Percentiles rank a stretch among this genome's conserved stretches.
phyloP scores from a whole-genome alignment of 1,140 invertebrate genomes.

The Achroia grisella region DNA sequence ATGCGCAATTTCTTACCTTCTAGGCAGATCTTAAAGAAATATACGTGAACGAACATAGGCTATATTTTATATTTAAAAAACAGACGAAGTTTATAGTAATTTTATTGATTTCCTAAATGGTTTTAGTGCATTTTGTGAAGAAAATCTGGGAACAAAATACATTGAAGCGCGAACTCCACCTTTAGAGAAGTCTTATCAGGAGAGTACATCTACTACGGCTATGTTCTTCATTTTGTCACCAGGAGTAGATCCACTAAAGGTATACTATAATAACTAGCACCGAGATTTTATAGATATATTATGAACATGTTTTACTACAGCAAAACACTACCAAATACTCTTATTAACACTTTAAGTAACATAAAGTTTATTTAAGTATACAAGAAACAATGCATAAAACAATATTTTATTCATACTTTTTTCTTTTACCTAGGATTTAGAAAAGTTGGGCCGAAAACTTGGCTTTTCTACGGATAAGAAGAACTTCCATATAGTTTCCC shows the following conservation, averaged over 20 bases:
- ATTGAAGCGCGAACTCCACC: constrained; percentile 84
- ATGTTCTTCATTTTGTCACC: constrained; percentile 97
- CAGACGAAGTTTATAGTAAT: constrained; percentile 1
- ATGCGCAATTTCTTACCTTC: no score
- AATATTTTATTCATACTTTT: no score
- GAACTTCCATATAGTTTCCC: constrained; percentile 94
- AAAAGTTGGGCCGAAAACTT: constrained; percentile 74
- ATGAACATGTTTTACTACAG: no score
- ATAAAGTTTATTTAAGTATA: no score
- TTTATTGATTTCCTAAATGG: constrained; percentile 56
- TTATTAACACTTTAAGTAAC: no score
- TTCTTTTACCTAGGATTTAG: constrained; percentile 42
- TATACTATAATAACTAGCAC: constrained; percentile 5
- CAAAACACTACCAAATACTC: no score
- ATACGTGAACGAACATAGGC: no score
- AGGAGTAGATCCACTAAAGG: constrained; percentile 93
- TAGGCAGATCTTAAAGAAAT: no score
- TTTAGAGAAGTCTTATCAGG: constrained; percentile 90
- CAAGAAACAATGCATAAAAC: no score
- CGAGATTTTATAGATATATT: not conserved
- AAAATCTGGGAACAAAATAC: constrained; percentile 90
- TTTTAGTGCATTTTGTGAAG: constrained; percentile 79
- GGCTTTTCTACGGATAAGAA: constrained; percentile 87
- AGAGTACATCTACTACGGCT: constrained; percentile 88
- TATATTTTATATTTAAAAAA: no score